Base-by-base conservation (phyloP, 2,797 vertebrate species). In the Peromyscus melanophrys region DNA sequence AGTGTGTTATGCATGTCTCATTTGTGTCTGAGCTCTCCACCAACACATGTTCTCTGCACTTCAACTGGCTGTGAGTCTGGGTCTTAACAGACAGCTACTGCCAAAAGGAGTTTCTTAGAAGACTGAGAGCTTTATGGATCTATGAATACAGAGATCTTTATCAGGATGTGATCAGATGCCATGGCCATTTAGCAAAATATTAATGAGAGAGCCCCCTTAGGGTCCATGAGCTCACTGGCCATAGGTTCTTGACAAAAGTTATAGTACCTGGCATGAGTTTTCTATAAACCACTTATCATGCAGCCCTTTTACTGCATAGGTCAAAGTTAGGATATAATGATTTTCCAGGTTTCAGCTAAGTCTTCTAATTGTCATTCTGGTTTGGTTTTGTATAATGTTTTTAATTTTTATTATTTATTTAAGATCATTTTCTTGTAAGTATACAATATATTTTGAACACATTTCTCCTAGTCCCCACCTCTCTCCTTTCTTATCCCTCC, bases 351-450 rank as follows among this genome's bases (percentile, higher is more conserved):
- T 89, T 92, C 31, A 82, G 19, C 46, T 84, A 89, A 76, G 1
- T 23, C 25, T 97, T 94, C 85, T 91, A 31, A 61, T 96, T 92
- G 19, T 82, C 59, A 93, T 88, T 96, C 9, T 61, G 11, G 23
- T 21, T 75, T 88, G 29, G 19, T 88, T 88, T 55, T 75, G 6
- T 59, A 21, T 29, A 73, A 17, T 3, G 31, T 55, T 71, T 71
- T 71, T 16, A n/a, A 4, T 37, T 40, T 55, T 57, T 88, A 88
- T 57, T 59, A 40, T 55, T 37, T 37, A 55, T 31, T 73, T 57
- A 43, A 57, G 25, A 40, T 71, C 52, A 31, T 75, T 86, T 88
- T 88, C 85, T 40, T 75, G 11, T 17, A 71, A 57, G 8, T 55
- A 75, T 75, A 31, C 5, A 43, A 34, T 75, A 40, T 13, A 59